Evolutionary conservation across 2,888 invertebrate species (phyloP).

Genomic region (Thereva nobilitata): DNA sequence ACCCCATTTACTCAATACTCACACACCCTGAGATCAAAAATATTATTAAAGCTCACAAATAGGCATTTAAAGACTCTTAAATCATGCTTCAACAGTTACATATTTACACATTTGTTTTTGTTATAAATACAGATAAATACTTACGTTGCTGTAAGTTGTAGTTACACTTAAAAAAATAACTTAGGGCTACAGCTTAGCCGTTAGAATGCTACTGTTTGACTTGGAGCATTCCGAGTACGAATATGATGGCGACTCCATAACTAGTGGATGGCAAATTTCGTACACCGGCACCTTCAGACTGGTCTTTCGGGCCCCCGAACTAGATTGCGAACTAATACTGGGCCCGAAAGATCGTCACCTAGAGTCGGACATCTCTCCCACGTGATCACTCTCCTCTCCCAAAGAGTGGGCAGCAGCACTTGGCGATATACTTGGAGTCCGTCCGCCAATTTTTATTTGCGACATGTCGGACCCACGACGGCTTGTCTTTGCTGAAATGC

Average conservation of each 20-base stretch:
- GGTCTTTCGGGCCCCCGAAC: constrained; percentile 53
- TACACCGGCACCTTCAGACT: constrained; percentile 56
- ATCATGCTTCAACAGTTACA: too few species aligned
- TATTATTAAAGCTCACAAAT: too few species aligned
- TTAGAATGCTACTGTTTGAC: constrained; percentile 32
- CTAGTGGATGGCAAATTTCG: constrained; percentile 58
- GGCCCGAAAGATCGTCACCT: constrained; percentile 61
- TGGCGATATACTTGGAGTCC: constrained; percentile 64
- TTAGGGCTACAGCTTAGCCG: constrained; percentile 31
- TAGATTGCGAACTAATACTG: constrained; percentile 44
- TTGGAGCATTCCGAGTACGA: constrained; percentile 48
- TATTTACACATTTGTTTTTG: too few species aligned
- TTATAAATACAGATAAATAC: too few species aligned
- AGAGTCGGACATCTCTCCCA: constrained; percentile 48
- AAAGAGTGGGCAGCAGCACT: constrained; percentile 61
- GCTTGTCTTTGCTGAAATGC: constrained; percentile 56
- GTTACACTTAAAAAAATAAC: too few species aligned
- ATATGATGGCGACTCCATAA: constrained; percentile 56
- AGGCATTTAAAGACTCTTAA: too few species aligned
- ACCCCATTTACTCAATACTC: too few species aligned
- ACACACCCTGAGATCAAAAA: too few species aligned
- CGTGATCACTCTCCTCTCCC: constrained; percentile 63
- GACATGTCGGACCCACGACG: constrained; percentile 65
- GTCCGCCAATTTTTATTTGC: constrained; percentile 59
- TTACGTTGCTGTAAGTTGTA: too few species aligned